Evolutionary conservation across 2,113 vertebrate species (phyloP), one percentile per base, ranked within the genome.

Genomic region (Lasiurus borealis): DNA sequence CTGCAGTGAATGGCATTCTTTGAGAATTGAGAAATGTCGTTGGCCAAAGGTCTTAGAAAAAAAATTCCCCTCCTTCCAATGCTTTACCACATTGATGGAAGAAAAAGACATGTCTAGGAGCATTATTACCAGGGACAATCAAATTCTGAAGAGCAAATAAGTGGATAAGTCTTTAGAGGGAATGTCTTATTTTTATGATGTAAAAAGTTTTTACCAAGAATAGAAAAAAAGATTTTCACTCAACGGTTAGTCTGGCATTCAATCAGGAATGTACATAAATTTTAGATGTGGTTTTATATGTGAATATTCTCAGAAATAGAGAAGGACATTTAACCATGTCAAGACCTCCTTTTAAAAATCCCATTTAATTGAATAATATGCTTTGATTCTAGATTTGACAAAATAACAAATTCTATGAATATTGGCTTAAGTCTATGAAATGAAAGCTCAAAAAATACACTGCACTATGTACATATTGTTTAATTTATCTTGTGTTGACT

Each of bases 1-100:
- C 71, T 97, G 88, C n/a, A 62, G 1, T 97, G 90, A 94, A 72
- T 94, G 97, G 90, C 90, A 97, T 95, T 98, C 95, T 97, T 95
- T 93, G 76, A 80, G 91, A 88, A 77, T 44, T 87, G 8, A 93
- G 85, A 97, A 89, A 95, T 75, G 95, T 64, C 82, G 52, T 62
- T 86, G 93, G 31, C 78, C 82, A 91, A 73, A 85, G 88, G 25
- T 52, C 81, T 81, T 96, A 75, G 88, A 6, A 96, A 95, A 40
- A 94, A 96, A 64, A 40, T 5, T 12, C 15, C 5, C 21, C 21
- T 62, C 25, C 16, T 66, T n/a, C 40, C 6, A 69, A 66, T 3
- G 18, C 14, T 90, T 90, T 54, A 84, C 72, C 83, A 96, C 36
- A 31, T 0, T 95, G 14, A 34, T 84, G 8, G 36, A 69, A 57